Conservation (phyloP, 2,113 vertebrate genomes). For the Athene noctua region DNA sequence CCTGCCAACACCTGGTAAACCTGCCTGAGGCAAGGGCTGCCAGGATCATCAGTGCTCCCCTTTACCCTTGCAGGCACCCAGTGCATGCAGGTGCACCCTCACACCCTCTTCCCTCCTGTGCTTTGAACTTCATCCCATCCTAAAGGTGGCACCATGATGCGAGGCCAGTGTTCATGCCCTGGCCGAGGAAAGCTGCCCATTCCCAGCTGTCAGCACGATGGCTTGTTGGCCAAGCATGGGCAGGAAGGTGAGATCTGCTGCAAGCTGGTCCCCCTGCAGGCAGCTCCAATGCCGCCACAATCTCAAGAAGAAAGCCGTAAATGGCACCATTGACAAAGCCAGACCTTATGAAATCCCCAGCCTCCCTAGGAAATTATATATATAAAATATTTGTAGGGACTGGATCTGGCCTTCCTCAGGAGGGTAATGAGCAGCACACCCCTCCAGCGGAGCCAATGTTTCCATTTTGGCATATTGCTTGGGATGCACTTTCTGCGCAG, state of each 20-base stretch:
- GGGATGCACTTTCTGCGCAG: constrained; percentile 46
- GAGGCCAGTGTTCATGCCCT: background rate
- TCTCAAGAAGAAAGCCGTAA: background rate
- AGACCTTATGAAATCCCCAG: background rate
- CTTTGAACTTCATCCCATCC: background rate
- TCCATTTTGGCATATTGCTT: constrained; percentile 50
- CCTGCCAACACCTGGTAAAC: background rate
- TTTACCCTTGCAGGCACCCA: background rate
- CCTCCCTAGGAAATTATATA: background rate
- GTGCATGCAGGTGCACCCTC: background rate
- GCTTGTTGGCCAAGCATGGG: accelerated
- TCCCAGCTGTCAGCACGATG: background rate
- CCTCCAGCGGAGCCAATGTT: background rate
- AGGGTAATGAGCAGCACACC: background rate
- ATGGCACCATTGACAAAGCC: background rate
- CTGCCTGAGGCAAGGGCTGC: background rate
- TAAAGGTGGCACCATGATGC: accelerated
- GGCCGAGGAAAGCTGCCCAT: background rate
- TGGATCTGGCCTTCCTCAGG: background rate
- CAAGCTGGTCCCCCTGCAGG: background rate
- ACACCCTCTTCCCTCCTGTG: accelerated
- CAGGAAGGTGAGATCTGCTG: accelerated
- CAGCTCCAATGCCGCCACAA: background rate
- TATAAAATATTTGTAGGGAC: background rate
- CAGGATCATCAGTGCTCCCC: background rate